Evolutionary conservation across 2,113 vertebrate genomes (phyloP).

Genomic region (Marmota monax): DNA sequence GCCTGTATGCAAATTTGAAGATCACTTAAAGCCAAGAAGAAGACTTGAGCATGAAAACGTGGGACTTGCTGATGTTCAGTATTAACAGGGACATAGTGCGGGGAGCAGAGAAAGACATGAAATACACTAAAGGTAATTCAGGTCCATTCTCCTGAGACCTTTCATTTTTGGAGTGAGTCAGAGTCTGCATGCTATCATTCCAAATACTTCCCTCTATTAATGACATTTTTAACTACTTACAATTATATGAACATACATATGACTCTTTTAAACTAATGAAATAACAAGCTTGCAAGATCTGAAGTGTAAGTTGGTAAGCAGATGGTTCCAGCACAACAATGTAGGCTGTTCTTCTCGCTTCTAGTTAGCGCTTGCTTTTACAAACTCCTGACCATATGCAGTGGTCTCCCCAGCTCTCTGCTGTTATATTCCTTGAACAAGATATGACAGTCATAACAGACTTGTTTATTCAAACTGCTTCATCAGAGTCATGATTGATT

Average conservation of each 20-base stretch:
- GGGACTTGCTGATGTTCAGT: fast-evolving
- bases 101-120: neutral
- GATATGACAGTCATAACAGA: constrained; percentile 64
- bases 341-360: constrained; percentile 7
- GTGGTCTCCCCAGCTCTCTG: neutral
- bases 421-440: constrained; percentile 68
- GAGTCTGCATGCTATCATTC: neutral
- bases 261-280: constrained; percentile 38
- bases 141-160: neutral
- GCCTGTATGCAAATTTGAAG: neutral
- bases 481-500: constrained; percentile 33
- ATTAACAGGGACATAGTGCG: neutral
- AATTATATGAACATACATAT: neutral
- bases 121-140: neutral
- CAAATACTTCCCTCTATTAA: neutral
- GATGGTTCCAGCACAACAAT: constrained; percentile 4
- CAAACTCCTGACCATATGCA: constrained; percentile 55
- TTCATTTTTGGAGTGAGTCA: neutral
- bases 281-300: neutral
- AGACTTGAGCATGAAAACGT: fast-evolving
- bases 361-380: constrained; percentile 3
- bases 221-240: constrained; percentile 12
- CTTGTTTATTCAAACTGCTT: constrained; percentile 60
- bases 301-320: constrained; percentile 5
- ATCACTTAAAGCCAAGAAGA: neutral